phyloP scores from a whole-genome alignment of 2,113 vertebrate genomes.

The Coreoperca whiteheadi region DNA sequence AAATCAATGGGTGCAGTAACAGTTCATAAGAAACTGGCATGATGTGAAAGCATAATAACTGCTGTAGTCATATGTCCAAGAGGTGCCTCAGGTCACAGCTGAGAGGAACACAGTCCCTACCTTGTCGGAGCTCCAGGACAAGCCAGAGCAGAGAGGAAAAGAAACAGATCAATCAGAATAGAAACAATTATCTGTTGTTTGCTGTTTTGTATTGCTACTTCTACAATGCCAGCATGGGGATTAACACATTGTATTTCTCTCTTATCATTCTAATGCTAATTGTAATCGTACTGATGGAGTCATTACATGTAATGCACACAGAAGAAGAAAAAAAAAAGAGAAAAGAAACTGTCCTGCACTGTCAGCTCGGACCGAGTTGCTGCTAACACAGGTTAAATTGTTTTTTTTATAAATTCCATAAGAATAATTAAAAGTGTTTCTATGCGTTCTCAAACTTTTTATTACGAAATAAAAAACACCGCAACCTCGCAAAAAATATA shows the following conservation, averaged over 20 bases:
- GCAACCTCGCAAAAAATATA: too few species aligned
- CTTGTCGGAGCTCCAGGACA: conserved; percentile 69
- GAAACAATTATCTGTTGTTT: not conserved
- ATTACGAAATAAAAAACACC: not conserved
- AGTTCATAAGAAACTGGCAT: not conserved
- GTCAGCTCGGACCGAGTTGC: not conserved
- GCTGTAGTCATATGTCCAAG: not conserved
- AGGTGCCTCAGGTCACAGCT: conserved; percentile 10
- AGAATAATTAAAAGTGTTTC: not conserved
- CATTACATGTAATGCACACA: too few species aligned
- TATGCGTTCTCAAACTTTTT: not conserved
- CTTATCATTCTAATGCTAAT: not conserved
- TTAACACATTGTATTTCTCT: not conserved
- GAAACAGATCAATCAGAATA: conserved; percentile 18
- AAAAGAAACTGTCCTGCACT: not conserved
- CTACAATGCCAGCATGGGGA: not conserved
- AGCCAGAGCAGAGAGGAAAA: conserved; percentile 49
- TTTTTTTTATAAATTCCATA: not conserved
- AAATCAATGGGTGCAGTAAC: not conserved
- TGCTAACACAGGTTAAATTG: not conserved
- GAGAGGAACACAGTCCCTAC: conserved; percentile 52
- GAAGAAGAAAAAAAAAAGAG: too few species aligned
- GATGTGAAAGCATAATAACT: not conserved
- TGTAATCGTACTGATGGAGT: not conserved
- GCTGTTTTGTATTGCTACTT: not conserved